Evolutionary conservation across 2,888 invertebrate species (phyloP).

Genomic region (Marasmarcha lunaedactyla): DNA sequence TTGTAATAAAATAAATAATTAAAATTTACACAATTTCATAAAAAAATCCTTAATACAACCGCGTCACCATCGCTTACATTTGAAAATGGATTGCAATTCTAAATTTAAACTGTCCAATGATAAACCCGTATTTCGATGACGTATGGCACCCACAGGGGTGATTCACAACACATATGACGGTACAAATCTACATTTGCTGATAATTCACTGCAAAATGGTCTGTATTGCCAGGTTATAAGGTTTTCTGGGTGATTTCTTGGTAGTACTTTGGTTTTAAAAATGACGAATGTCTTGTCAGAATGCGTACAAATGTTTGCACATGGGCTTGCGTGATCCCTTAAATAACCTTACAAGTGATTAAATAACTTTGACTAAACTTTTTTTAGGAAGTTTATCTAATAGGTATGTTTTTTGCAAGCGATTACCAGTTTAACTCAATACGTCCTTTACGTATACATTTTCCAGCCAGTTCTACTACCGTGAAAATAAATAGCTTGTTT

Average conservation of each 20-base stretch:
- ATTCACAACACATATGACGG: constrained; percentile 27
- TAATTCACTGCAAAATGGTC: not conserved
- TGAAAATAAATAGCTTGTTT: no score
- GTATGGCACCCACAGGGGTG: constrained; percentile 52
- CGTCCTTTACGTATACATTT: no score
- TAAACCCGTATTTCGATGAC: constrained; percentile 33
- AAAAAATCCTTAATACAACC: not conserved
- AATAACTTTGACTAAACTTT: no score
- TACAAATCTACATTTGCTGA: not conserved
- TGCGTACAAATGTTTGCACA: not conserved
- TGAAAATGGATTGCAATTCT: constrained; percentile 40
- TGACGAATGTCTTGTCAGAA: not conserved
- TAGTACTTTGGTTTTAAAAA: not conserved
- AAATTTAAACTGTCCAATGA: constrained; percentile 53
- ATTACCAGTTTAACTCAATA: no score
- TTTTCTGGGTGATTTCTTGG: not conserved
- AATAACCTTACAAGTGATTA: no score
- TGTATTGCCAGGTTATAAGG: not conserved
- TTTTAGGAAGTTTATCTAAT: no score
- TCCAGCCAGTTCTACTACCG: no score
- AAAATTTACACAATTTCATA: no score
- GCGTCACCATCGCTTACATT: constrained; percentile 16
- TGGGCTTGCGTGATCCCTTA: not conserved
- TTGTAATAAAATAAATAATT: no score
- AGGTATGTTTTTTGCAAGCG: no score